Base-by-base conservation (phyloP, 2,888 invertebrate species). In the Hemistola chrysoprasaria region DNA sequence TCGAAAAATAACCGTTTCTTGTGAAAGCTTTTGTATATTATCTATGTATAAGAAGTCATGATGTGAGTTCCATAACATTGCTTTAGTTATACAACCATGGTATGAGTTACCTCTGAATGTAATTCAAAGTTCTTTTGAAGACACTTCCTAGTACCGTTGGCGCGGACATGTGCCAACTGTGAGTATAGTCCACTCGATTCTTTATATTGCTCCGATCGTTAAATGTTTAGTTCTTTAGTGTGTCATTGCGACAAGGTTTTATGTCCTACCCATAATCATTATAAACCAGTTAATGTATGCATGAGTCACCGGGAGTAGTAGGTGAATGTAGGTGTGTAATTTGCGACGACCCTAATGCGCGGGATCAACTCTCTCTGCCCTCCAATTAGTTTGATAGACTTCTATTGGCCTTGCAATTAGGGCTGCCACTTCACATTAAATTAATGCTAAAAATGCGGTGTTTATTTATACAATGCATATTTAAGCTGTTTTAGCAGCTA, bases 301-400 rank as follows among this genome's bases (percentile, higher is more conserved):
- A 53, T 53, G 56, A n/a, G n/a, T n/a, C n/a, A n/a, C n/a, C n/a
- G n/a, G n/a, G n/a, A n/a, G n/a, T n/a, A n/a, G n/a, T n/a, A n/a
- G n/a, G n/a, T n/a, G n/a, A 45, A 58, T 48, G 52, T 50, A 16
- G 16, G 55, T 54, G 7, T 37, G 32, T 29, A 61, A 65, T 69
- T 65, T 58, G 54, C 54, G 42, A 41, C 65, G 71, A 70, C 75
- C 71, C 71, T 71, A 71, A 67, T 75, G 58, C 53, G 53, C 56
- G 47, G 50, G 53, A 62, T 64, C 62, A 61, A 64, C 74, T 70
- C 68, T 69, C 69, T 59, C 56, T 53, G 55, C 62, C 59, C 58
- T 64, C 60, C 59, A 64, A 64, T 63, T 65, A 59, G 51, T 63
- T 59, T 64, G 60, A 65, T 59, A 41, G 56, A 47, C 47, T 59